Percentiles rank a stretch among this genome's conserved stretches.
These are phyloP conservation scores for Carpatolechia fugitivella DNA, from an alignment of 2,888 invertebrate species.

Conservation along the genomic window DNA sequence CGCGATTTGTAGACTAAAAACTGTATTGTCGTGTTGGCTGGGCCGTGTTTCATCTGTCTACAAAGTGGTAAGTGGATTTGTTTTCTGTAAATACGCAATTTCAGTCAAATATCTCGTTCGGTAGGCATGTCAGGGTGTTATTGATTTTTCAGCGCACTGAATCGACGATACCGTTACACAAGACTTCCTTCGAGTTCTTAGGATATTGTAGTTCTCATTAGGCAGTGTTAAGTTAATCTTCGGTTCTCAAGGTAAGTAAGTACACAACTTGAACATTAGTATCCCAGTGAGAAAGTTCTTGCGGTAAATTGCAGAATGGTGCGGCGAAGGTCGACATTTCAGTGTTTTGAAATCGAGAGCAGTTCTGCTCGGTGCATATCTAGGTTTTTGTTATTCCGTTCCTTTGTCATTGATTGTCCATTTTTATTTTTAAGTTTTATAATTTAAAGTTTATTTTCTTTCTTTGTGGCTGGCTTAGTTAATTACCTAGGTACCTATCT, in stretches of 20 bases:
- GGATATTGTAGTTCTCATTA: constrained; percentile 8
- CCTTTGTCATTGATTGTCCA: constrained; percentile 10
- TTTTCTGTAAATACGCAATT: constrained; percentile 24
- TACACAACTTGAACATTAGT: neutral
- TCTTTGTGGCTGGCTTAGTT: neutral
- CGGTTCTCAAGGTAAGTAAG: constrained; percentile 12
- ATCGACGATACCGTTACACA: constrained; percentile 15
- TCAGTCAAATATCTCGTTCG: constrained; percentile 28
- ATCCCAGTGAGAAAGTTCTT: constrained; percentile 6
- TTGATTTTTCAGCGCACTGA: constrained; percentile 43
- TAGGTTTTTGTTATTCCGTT: constrained; percentile 31
- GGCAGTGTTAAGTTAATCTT: neutral
- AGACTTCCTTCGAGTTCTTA: constrained; percentile 15
- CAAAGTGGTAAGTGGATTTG: constrained; percentile 43
- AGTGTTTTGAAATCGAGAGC: constrained; percentile 48
- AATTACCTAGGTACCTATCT: neutral
- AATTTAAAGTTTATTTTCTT: too few relatives aligned
- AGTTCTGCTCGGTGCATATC: constrained; percentile 43
- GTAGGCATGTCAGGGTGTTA: constrained; percentile 32
- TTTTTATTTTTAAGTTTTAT: neutral
- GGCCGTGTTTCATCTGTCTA: constrained; percentile 24
- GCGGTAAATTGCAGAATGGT: constrained; percentile 24
- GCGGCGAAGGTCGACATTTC: constrained; percentile 40
- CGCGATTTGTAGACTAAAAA: constrained; percentile 30
- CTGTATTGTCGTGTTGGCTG: constrained; percentile 26